These are phyloP conservation scores for Bagarius yarrelli DNA, from an alignment of 2,113 vertebrate genomes.

Conservation along the genomic window DNA sequence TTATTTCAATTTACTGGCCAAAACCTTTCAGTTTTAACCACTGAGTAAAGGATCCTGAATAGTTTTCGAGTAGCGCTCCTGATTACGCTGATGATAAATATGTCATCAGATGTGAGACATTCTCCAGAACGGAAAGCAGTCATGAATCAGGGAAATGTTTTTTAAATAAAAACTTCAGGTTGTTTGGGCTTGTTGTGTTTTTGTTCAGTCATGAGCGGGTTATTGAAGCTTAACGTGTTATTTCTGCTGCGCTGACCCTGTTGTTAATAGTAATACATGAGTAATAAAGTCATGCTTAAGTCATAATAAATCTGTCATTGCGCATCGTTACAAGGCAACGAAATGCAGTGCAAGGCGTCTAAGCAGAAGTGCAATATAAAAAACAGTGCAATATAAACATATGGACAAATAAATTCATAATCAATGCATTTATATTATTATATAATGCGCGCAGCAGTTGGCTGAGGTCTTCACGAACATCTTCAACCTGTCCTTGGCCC, in stretches of 20 bases:
- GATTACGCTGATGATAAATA: background rate
- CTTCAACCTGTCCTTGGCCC: too few species aligned
- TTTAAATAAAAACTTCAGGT: background rate
- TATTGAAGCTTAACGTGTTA: background rate
- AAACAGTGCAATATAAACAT: too few species aligned
- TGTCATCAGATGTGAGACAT: background rate
- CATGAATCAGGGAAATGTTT: background rate
- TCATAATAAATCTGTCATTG: too few species aligned
- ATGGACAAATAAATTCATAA: too few species aligned
- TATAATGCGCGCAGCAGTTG: too few species aligned
- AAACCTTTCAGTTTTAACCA: background rate
- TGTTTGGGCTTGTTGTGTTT: background rate
- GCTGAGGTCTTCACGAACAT: too few species aligned
- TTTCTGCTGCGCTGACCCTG: background rate
- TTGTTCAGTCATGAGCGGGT: background rate
- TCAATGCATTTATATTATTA: too few species aligned
- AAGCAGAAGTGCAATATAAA: too few species aligned
- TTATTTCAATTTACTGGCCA: too few species aligned
- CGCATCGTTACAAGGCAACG: too few species aligned
- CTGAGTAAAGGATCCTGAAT: background rate
- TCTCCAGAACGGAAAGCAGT: background rate
- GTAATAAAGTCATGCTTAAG: too few species aligned
- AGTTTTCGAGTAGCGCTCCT: background rate
- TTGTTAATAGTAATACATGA: background rate
- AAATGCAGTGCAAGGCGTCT: too few species aligned